Evolutionary conservation across 2,888 invertebrate species (phyloP), one percentile per base, ranked within the genome.

Genomic region (Ophion slaviceki): DNA sequence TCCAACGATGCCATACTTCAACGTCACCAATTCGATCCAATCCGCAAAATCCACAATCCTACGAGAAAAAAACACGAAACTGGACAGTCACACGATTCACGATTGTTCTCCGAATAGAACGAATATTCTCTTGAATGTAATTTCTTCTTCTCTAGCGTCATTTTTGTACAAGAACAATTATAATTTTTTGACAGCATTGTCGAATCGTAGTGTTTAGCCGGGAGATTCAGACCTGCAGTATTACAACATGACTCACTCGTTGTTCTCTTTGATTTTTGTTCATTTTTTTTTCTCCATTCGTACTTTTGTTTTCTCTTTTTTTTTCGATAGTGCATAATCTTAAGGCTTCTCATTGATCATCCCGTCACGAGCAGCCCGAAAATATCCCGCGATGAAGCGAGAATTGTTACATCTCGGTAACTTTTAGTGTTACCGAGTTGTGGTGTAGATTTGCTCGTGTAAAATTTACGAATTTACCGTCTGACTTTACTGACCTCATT

Each of bases 191-290:
- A 61, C 7, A 61, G 2, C 24, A 28, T 40, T 70, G 10, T 68
- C 20, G 20, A 14, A 17, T 40, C 67, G 57, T 17, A 57, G 14
- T n/a, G 57, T 57, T 24, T 24, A 61, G 61, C 61, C 8, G 20
- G 61, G 61, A 61, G 24, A 61, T 61, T 68, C 47, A 11, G 10
- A 45, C 68, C 47, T 68, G 68, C 68, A 68, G 68, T 68, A 68
- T 68, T 68, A 68, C 67, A 66, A 66, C n/a, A 8, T 24, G 40
- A 6, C 40, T 64, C 8, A 32, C 20, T 67, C n/a, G 36, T 67
- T 17, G 10, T 11, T 71, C 17, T 47, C 24, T 24, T 70, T 8
- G 24, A 64, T 57, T 57, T 71, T 71, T 28, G 14, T 47, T 4
- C 24, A 70, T 14, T 28, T 53, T 28, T 28, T 28, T 53, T 45